Conservation (phyloP, 2,797 vertebrate genomes). For the Cyclopterus lumpus region DNA sequence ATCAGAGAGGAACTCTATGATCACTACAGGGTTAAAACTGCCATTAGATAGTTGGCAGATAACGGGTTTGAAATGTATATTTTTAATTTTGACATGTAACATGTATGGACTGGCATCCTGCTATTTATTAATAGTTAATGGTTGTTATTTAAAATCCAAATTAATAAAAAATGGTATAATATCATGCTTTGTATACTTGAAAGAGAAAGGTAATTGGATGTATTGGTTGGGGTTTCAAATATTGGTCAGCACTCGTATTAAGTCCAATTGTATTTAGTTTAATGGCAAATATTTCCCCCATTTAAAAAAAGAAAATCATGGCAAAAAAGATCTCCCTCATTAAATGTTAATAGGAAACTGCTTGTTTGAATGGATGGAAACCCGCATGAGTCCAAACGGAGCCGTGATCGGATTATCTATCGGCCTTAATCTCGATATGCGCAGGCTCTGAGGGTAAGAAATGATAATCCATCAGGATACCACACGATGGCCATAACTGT, state of each 20-base stretch:
- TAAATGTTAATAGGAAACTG: slow-evolving; percentile 34
- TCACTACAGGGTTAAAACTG: background rate
- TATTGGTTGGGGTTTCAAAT: background rate
- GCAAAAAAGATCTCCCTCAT: background rate
- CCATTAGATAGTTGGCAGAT: background rate
- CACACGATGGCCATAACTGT: slow-evolving; percentile 21
- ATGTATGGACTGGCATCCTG: background rate
- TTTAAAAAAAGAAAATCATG: background rate
- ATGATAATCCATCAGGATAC: slow-evolving; percentile 69
- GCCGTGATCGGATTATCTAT: slow-evolving; percentile 78
- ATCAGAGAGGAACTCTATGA: background rate
- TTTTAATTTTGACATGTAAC: slow-evolving; percentile 13
- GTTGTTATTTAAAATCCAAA: background rate
- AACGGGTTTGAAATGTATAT: background rate
- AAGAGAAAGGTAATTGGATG: background rate
- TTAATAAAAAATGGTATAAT: background rate
- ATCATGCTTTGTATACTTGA: background rate
- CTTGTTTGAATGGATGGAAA: slow-evolving; percentile 50
- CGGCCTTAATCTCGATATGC: slow-evolving; percentile 82
- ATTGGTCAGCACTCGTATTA: background rate
- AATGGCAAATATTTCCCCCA: background rate
- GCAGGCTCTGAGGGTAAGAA: slow-evolving; percentile 53
- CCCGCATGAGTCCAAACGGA: slow-evolving; percentile 47
- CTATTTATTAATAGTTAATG: slow-evolving; percentile 15
- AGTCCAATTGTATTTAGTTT: background rate